These are phyloP conservation scores for Myzus persicae DNA, from an alignment of 1,140 invertebrate species.

Conservation along the genomic window DNA sequence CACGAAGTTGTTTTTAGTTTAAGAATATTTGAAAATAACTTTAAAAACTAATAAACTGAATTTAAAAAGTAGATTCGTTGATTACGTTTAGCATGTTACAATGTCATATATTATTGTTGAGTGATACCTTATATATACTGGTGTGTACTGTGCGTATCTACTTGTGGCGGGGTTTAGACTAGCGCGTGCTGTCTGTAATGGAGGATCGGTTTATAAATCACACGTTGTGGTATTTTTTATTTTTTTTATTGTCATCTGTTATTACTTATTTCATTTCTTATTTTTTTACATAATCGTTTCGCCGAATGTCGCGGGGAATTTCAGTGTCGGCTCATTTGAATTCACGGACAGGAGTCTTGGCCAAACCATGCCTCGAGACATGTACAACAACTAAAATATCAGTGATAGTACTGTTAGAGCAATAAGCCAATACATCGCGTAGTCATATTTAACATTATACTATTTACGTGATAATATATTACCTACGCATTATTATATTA, in stretches of 20 bases:
- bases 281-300: not conserved
- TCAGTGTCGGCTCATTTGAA: slow-evolving; percentile 17
- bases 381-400: not conserved
- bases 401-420: not conserved
- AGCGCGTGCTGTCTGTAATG: not conserved
- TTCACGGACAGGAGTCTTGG: not conserved
- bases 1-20: not conserved
- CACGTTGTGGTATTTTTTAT: not conserved
- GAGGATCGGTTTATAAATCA: not conserved
- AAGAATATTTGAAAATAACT: not conserved
- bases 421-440: not conserved
- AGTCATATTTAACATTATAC: not conserved
- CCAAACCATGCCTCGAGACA: not conserved
- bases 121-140: not conserved
- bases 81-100: not conserved
- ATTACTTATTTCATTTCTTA: not conserved
- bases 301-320: not conserved
- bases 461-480: not conserved
- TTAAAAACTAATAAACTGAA: not conserved
- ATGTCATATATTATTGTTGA: not conserved
- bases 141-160: not conserved
- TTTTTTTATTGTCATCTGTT: not conserved
- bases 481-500: not conserved
- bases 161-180: not conserved
- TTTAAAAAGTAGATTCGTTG: not conserved